Conservation (phyloP, 2,888 invertebrate species). For the Anthoptus insignis region DNA sequence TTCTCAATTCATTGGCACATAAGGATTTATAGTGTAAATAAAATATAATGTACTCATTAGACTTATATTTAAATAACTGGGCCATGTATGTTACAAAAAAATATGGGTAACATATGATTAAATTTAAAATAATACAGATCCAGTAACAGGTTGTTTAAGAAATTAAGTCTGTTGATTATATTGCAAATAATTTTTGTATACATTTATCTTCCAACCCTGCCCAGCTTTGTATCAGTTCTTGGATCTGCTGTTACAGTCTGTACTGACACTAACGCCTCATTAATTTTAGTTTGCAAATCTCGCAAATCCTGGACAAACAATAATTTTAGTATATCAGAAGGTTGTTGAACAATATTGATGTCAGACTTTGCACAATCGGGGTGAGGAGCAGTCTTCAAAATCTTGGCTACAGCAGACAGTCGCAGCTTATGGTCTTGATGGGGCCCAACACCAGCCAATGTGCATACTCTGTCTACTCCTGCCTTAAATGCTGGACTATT, state of each 20-base stretch:
- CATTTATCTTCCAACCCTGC: conserved; percentile 94
- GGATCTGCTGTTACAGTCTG: conserved; percentile 98
- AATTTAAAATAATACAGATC: background rate
- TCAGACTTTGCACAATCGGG: conserved; percentile 86
- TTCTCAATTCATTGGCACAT: no score
- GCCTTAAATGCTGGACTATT: conserved; percentile 93
- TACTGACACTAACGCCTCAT: conserved; percentile 97
- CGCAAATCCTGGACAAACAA: conserved; percentile 95
- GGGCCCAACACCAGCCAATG: conserved; percentile 83
- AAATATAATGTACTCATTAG: background rate
- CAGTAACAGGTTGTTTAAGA: background rate
- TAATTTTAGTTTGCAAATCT: conserved; percentile 96
- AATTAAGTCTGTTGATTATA: background rate
- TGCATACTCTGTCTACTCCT: conserved; percentile 93
- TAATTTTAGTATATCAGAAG: conserved; percentile 90
- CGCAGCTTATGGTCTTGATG: conserved; percentile 76
- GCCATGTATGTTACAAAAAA: background rate
- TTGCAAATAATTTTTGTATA: background rate
- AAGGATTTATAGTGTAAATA: background rate
- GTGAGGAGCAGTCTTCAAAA: conserved; percentile 94
- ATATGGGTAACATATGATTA: background rate
- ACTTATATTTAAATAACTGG: conserved; percentile 7
- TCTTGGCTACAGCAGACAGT: conserved; percentile 89
- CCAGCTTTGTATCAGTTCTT: conserved; percentile 97
- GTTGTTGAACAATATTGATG: conserved; percentile 67